Percentiles rank a stretch among this genome's conserved stretches.
phyloP scores from a whole-genome alignment of 2,888 invertebrate genomes.

The Prenolepis imparis region DNA sequence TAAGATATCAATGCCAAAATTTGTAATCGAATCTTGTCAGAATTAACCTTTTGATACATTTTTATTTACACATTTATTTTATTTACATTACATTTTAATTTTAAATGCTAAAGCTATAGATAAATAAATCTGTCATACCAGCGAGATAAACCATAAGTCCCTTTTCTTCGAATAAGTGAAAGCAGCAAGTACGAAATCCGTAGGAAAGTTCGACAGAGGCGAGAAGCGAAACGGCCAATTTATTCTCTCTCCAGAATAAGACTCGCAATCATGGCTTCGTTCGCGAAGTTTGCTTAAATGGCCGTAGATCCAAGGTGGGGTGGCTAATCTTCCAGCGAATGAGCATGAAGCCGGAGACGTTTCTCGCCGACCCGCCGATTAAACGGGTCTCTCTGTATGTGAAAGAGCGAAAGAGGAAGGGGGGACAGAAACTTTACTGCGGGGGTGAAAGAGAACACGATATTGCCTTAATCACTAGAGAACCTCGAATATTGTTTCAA shows the following conservation, averaged over 20 bases:
- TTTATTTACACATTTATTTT: not conserved
- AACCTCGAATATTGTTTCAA: conserved; percentile 65
- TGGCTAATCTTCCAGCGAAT: conserved; percentile 78
- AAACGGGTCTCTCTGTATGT: conserved; percentile 10
- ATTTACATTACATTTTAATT: not conserved
- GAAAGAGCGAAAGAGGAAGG: no score
- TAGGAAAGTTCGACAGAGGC: conserved; percentile 57
- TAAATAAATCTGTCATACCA: not conserved
- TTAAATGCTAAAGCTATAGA: not conserved
- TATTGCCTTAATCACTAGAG: conserved; percentile 55
- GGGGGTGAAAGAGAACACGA: conserved; percentile 48
- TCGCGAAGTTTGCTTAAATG: conserved; percentile 77
- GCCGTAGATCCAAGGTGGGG: conserved; percentile 73
- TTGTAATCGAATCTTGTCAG: not conserved
- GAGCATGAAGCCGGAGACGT: conserved; percentile 68
- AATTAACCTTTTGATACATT: not conserved
- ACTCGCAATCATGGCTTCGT: conserved; percentile 75
- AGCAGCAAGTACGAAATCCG: not conserved
- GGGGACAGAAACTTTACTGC: conserved; percentile 24
- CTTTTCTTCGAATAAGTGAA: conserved; percentile 2
- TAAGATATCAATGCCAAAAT: not conserved
- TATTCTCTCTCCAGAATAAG: conserved; percentile 73
- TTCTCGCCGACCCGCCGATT: conserved; percentile 30
- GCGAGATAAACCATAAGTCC: not conserved
- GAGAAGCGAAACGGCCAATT: conserved; percentile 71